phyloP scores from a whole-genome alignment of 2,888 invertebrate species.

The Drosophila atripex region DNA sequence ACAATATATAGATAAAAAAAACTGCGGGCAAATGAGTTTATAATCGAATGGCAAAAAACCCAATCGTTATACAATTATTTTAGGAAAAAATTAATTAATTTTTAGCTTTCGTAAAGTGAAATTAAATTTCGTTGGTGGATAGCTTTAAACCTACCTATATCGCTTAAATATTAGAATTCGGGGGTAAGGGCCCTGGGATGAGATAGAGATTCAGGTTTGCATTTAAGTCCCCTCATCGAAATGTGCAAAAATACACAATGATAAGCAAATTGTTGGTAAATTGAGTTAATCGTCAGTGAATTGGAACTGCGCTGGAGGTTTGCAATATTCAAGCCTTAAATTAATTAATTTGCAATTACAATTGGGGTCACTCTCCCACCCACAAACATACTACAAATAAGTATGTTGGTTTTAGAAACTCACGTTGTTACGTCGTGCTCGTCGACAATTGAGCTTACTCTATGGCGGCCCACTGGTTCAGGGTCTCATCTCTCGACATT shows the following conservation, averaged over 20 bases:
- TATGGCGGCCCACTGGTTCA: conserved; percentile 4
- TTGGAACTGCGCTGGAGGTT: conserved; percentile 17
- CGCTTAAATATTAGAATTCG: conserved; percentile 15
- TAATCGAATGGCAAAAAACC: conserved; percentile 8
- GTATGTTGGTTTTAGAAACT: conserved; percentile 7
- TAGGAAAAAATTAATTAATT: conserved; percentile 28
- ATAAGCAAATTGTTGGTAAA: conserved; percentile 35
- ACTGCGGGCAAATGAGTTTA: conserved; percentile 42
- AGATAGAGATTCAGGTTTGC: conserved; percentile 8
- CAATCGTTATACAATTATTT: conserved; percentile 25
- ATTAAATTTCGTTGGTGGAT: conserved; percentile 1
- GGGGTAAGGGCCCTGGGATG: conserved; percentile 4
- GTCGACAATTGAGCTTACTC: conserved; percentile 27
- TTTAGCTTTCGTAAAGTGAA: too few species aligned
- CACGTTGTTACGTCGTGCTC: neutral
- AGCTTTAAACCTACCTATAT: conserved; percentile 19
- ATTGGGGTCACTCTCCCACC: conserved; percentile 22
- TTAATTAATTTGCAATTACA: conserved; percentile 66
- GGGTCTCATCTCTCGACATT: conserved; percentile 4
- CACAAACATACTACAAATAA: neutral
- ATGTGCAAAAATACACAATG: neutral
- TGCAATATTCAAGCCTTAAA: conserved; percentile 36
- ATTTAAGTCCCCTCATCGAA: neutral
- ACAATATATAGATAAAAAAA: conserved; percentile 6
- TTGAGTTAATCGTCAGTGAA: conserved; percentile 43